A percentile compares a stretch with the other conserved stretches of the same genome.
phyloP scores from a whole-genome alignment of 2,113 vertebrate genomes.

The Mastomys coucha region DNA sequence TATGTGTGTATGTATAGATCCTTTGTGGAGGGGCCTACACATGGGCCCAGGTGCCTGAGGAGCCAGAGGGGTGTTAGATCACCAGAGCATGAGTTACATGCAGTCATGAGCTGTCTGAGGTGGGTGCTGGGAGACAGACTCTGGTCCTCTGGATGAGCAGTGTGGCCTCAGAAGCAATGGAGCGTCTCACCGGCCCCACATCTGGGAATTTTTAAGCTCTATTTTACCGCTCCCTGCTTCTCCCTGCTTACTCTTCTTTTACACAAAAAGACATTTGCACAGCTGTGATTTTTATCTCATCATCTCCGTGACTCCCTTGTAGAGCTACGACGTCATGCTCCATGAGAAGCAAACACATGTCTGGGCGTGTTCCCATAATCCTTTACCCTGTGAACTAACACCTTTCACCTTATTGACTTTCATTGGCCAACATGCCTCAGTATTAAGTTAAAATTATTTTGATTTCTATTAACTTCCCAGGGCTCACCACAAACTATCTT shows the following conservation, averaged over 20 bases:
- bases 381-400: background rate
- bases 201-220: conserved; percentile 13
- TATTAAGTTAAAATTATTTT: conserved; percentile 7
- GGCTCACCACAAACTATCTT: background rate
- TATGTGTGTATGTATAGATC: background rate
- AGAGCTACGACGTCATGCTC: background rate
- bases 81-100: too few relatives aligned
- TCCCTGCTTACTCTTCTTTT: background rate
- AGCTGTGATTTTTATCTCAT: background rate
- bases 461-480: background rate
- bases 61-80: background rate
- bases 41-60: background rate
- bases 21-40: background rate
- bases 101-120: background rate
- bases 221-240: background rate
- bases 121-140: background rate
- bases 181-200: background rate
- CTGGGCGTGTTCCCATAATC: background rate
- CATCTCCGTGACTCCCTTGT: background rate
- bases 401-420: background rate
- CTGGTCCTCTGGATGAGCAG: background rate
- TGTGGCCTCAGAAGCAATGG: too few relatives aligned
- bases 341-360: background rate
- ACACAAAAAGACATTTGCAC: background rate
- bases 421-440: background rate